Evolutionary conservation across 2,113 vertebrate species (phyloP), one percentile per base, ranked within the genome.

Genomic region (Embiotoca jacksoni): DNA sequence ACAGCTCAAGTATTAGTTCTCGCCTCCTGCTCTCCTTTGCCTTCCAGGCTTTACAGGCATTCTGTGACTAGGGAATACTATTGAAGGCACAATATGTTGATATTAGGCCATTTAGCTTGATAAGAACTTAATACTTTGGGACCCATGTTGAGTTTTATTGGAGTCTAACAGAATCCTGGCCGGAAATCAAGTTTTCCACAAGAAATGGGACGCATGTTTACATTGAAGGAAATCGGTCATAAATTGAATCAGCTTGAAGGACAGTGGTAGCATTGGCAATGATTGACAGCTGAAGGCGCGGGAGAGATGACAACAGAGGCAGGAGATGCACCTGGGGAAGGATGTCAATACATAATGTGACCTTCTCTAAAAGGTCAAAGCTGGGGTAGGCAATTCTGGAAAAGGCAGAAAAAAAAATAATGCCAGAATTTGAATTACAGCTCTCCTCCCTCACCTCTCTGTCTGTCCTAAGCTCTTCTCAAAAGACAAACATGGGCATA

Each of bases 311-410:
- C 47, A 5, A 49, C 14, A 6, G 41, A 44, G 41, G 41, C 41
- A 44, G 41, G 41, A 44, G 41, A 44, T 13, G 41, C 41, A 44
- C 10, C 49, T 63, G 39, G 30, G 55, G 33, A 23, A 39, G 54
- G 39, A 59, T 70, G 59, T 65, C 59, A 71, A 80, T 68, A 52
- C 75, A 77, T 52, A 57, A 77, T 55, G 36, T 85, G 80, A 89
- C 81, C 81, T 86, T 86, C 73, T 64, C 7, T 39, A 71, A 82
- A 86, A 83, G 87, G 85, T 85, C 84, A 47, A 44, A 44, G 23
- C 23, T 23, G 23, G 23, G 23, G 23, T 23, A 23, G 23, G 23
- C 23, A 23, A 23, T 23, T 23, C 23, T 23, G 23, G 23, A 23
- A 23, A 23, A 23, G 23, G 23, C 23, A 23, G 23, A 23, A 23